A percentile compares a stretch with the other conserved stretches of the same genome.
Evolutionary conservation across 1,140 invertebrate species (phyloP).

Genomic region (Battus philenor): DNA sequence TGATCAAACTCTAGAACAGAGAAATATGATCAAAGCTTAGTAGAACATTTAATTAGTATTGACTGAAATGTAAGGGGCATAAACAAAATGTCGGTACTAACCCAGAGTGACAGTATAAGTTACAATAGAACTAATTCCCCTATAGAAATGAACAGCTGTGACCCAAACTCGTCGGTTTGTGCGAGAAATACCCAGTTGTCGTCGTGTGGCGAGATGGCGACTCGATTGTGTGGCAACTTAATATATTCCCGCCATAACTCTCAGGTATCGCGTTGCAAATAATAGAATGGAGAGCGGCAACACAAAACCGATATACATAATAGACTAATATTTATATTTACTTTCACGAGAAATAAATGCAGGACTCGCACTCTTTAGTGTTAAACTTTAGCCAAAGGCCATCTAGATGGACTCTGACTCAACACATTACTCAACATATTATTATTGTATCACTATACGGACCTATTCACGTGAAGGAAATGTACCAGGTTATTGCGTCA

Average conservation of each 20-base stretch:
- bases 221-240: constrained; percentile 22
- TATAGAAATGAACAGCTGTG: constrained; percentile 23
- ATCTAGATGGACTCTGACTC: too few relatives aligned
- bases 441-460: too few relatives aligned
- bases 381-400: too few relatives aligned
- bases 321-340: constrained; percentile 15
- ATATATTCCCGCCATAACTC: constrained; percentile 33
- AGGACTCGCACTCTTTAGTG: too few relatives aligned
- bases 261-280: constrained; percentile 22
- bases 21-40: too few relatives aligned
- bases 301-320: constrained; percentile 13
- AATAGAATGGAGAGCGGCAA: constrained; percentile 13
- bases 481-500: too few relatives aligned
- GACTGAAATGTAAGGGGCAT: too few relatives aligned
- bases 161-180: constrained; percentile 21
- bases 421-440: too few relatives aligned
- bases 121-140: constrained; percentile 19
- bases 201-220: constrained; percentile 20
- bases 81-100: too few relatives aligned
- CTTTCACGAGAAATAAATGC: not conserved
- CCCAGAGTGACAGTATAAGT: not conserved
- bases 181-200: constrained; percentile 21
- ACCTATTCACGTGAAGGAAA: too few relatives aligned
- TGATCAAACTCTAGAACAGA: too few relatives aligned
- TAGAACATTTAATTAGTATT: too few relatives aligned